Conservation (phyloP, 2,797 vertebrate species). For the Xenentodon cancila region DNA sequence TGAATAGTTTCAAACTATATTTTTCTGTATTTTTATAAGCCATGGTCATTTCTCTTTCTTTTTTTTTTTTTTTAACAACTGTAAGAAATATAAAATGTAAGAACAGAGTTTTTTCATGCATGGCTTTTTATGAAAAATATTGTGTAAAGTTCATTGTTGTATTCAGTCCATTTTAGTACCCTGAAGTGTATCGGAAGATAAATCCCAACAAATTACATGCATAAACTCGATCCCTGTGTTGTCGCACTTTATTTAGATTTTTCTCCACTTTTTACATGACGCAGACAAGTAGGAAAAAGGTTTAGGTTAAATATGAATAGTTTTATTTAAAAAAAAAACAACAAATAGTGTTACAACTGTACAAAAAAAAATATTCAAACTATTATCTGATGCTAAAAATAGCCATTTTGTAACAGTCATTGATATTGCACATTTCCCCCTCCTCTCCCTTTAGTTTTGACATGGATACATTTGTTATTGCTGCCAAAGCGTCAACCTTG, state of each 20-base stretch:
- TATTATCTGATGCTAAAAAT: constrained; percentile 20
- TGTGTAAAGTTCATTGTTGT: neutral
- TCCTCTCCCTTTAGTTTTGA: constrained; percentile 17
- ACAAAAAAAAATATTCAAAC: constrained; percentile 51
- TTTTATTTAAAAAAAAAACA: constrained; percentile 8
- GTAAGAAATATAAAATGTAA: neutral
- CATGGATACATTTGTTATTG: constrained; percentile 28
- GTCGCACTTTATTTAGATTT: neutral
- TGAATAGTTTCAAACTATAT: constrained; percentile 15
- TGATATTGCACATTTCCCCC: constrained; percentile 35
- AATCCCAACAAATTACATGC: too few relatives aligned
- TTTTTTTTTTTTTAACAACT: too few relatives aligned
- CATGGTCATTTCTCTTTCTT: constrained; percentile 5
- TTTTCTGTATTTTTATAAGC: neutral
- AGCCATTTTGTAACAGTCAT: constrained; percentile 6
- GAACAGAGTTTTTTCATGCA: neutral
- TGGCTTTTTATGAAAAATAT: constrained; percentile 8
- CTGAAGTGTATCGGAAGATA: too few relatives aligned
- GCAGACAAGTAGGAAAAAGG: constrained; percentile 2
- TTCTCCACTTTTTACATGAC: constrained; percentile 7
- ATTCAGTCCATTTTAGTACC: neutral
- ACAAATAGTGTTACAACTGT: constrained; percentile 9
- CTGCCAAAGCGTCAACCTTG: constrained; percentile 43
- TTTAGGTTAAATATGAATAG: constrained; percentile 31
- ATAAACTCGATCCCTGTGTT: neutral